These are phyloP conservation scores for Dipodomys merriami DNA, from an alignment of 2,113 vertebrate genomes.

Conservation along the genomic window DNA sequence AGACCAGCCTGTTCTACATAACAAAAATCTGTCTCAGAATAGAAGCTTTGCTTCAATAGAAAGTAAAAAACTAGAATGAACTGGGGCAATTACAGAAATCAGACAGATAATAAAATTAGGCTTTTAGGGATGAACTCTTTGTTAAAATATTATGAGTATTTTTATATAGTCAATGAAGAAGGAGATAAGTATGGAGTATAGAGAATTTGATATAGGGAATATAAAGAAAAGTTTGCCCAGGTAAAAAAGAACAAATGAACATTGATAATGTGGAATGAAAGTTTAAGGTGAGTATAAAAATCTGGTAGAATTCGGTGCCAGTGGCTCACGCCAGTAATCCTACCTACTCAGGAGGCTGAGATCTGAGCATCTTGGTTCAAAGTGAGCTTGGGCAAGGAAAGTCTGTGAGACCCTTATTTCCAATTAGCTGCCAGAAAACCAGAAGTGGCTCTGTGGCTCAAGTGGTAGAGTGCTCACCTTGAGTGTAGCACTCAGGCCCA, in stretches of 20 bases:
- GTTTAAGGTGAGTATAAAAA: not conserved
- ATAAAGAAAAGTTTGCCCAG: slow-evolving; percentile 17
- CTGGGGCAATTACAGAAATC: not conserved
- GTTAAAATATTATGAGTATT: not conserved
- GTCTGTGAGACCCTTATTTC: no score
- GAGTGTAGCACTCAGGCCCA: no score
- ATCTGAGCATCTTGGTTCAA: no score
- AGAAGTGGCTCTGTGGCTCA: no score
- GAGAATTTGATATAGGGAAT: not conserved
- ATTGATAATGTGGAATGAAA: not conserved
- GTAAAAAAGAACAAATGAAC: not conserved
- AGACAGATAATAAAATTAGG: not conserved
- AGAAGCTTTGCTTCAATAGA: not conserved
- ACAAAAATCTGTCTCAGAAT: not conserved
- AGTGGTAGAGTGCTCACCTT: no score
- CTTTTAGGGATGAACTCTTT: not conserved
- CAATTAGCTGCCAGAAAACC: no score
- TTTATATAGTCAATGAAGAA: slow-evolving; percentile 23
- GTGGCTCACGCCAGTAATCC: no score
- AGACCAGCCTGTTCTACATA: not conserved
- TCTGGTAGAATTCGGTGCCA: not conserved
- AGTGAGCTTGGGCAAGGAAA: no score
- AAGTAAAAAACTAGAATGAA: not conserved
- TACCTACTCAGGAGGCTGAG: no score
- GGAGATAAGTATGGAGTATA: not conserved